Conservation (phyloP, 2,888 invertebrate species). For the Leptura quadrifasciata region DNA sequence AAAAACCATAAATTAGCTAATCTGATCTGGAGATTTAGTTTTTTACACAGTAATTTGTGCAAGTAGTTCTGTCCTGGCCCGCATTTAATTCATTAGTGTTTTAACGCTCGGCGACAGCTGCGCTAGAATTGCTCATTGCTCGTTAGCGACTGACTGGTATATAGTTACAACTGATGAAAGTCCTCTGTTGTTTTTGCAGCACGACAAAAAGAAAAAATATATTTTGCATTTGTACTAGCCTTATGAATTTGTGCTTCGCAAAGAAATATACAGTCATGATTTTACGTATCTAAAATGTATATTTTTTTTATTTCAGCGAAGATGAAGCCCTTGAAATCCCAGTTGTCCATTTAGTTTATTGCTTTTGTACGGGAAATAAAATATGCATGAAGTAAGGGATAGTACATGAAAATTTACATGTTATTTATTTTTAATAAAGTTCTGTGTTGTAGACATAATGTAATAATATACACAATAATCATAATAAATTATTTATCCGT, state of each 20-base stretch:
- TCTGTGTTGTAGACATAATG: too few species aligned
- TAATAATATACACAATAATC: too few species aligned
- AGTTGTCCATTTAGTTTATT: not conserved
- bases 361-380: not conserved
- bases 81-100: slow-evolving; percentile 12
- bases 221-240: not conserved
- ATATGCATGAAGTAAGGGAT: too few species aligned
- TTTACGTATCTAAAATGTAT: too few species aligned
- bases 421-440: too few species aligned
- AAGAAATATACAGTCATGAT: too few species aligned
- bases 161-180: slow-evolving; percentile 15
- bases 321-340: not conserved
- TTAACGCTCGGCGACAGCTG: slow-evolving; percentile 14
- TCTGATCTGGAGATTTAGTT: not conserved
- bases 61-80: slow-evolving; percentile 8
- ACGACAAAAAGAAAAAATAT: not conserved
- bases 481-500: too few species aligned
- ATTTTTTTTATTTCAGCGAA: too few species aligned
- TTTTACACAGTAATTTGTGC: not conserved
- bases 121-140: slow-evolving; percentile 13
- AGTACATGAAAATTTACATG: too few species aligned
- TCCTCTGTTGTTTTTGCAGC: not conserved
- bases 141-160: slow-evolving; percentile 9
- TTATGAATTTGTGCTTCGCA: too few species aligned
- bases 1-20: too few species aligned